These are phyloP conservation scores for Pelodytes ibericus DNA, from an alignment of 2,797 vertebrate species.

Conservation along the genomic window DNA sequence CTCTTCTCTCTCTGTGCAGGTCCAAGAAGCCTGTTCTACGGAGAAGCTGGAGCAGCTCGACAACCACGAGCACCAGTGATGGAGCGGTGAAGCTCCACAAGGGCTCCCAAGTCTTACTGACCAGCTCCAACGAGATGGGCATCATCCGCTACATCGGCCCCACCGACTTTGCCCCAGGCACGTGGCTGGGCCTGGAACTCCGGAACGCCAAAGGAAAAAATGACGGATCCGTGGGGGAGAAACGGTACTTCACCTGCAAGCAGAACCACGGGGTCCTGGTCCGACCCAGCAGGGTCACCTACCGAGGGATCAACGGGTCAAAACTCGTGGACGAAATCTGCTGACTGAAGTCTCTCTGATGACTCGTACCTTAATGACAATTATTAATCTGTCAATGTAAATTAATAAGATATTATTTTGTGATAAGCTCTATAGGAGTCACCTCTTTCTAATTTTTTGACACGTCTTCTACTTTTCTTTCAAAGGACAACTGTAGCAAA, in stretches of 20 bases:
- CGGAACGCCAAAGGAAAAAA: constrained; percentile 88
- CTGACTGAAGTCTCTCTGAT: constrained; percentile 56
- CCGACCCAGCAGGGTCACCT: constrained; percentile 90
- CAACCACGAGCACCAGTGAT: constrained; percentile 37
- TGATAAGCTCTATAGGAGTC: too few species aligned
- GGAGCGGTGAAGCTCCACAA: constrained; percentile 77
- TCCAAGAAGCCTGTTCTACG: constrained; percentile 74
- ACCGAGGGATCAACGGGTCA: constrained; percentile 88
- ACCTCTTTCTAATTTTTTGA: too few species aligned
- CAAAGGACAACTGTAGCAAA: too few species aligned
- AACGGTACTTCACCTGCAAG: constrained; percentile 89
- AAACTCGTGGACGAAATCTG: constrained; percentile 82
- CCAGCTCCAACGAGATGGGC: constrained; percentile 91
- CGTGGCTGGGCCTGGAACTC: constrained; percentile 94
- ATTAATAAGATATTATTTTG: too few species aligned
- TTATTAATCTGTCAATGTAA: too few species aligned
- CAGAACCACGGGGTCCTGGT: constrained; percentile 87
- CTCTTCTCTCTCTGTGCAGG: constrained; percentile 61
- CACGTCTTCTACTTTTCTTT: too few species aligned
- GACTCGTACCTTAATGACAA: not conserved
- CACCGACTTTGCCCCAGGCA: constrained; percentile 85
- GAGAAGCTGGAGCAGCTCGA: constrained; percentile 81
- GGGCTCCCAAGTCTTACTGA: constrained; percentile 92
- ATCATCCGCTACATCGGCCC: constrained; percentile 88
- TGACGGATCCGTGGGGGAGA: constrained; percentile 86